phyloP scores from a whole-genome alignment of 2,888 invertebrate species.

The Lepidonotus clava region DNA sequence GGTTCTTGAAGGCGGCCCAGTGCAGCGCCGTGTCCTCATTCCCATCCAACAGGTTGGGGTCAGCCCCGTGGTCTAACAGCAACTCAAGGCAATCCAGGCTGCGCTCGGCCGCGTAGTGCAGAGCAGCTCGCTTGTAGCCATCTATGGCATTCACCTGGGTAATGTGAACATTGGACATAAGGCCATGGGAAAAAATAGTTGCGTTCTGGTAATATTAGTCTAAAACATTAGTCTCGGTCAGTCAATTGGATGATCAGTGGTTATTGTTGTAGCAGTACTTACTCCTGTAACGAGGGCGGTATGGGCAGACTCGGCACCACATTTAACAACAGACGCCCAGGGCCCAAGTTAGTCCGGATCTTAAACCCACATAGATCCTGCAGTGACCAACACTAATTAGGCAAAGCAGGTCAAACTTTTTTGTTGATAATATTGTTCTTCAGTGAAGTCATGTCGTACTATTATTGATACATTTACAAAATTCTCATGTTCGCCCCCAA shows the following conservation, averaged over 20 bases:
- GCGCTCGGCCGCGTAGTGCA: slow-evolving; percentile 79
- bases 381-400: no score
- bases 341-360: slow-evolving; percentile 72
- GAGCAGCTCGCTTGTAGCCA: slow-evolving; percentile 77
- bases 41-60: slow-evolving; percentile 71
- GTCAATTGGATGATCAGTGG: no score
- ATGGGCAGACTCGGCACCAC: slow-evolving; percentile 73
- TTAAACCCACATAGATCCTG: slow-evolving; percentile 71
- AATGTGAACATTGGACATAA: no score
- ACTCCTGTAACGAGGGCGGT: slow-evolving; percentile 71
- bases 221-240: no score
- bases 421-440: no score
- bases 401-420: no score
- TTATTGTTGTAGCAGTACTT: slow-evolving; percentile 65
- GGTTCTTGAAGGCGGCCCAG: slow-evolving; percentile 79
- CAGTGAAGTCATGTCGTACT: no score
- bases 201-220: no score
- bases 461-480: no score
- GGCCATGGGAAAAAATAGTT: no score
- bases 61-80: slow-evolving; percentile 74
- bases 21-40: slow-evolving; percentile 78
- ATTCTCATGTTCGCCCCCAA: no score
- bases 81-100: slow-evolving; percentile 73
- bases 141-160: slow-evolving; percentile 78
- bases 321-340: slow-evolving; percentile 71